Percentiles rank a stretch among this genome's conserved stretches.
Conservation (phyloP, 1,140 invertebrate genomes). For the Drosophila orena region DNA sequence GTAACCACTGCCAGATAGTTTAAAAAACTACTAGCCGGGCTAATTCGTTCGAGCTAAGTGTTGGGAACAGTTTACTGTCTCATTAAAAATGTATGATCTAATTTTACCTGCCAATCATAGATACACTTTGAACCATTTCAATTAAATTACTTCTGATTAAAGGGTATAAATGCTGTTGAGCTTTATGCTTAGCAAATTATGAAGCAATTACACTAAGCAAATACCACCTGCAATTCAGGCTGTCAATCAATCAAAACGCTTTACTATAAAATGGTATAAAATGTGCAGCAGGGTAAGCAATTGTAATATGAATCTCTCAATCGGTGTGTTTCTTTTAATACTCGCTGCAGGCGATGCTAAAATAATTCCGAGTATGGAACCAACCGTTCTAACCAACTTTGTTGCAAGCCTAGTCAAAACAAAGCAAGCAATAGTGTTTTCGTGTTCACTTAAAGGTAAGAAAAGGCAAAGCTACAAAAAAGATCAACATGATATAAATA, state of each 20-base stretch:
- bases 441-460: slow-evolving; percentile 51
- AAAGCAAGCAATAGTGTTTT: slow-evolving; percentile 51
- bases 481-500: not conserved
- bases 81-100: not conserved
- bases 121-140: not conserved
- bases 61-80: not conserved
- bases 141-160: not conserved
- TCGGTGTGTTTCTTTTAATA: slow-evolving; percentile 6
- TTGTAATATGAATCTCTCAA: slow-evolving; percentile 34
- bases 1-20: too few relatives aligned
- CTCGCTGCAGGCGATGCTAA: not conserved
- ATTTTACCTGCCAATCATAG: not conserved
- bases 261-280: slow-evolving; percentile 33
- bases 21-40: not conserved
- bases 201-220: not conserved
- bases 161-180: not conserved
- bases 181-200: not conserved
- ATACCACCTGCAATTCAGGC: slow-evolving; percentile 38
- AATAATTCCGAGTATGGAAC: slow-evolving; percentile 33
- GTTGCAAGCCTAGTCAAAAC: slow-evolving; percentile 43
- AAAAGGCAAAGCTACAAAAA: not conserved
- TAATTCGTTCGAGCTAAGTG: not conserved
- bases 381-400: slow-evolving; percentile 43
- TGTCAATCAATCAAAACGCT: slow-evolving; percentile 57
- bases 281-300: not conserved